Evolutionary conservation across 1,140 invertebrate species (phyloP), one percentile per base, ranked within the genome.

Genomic region (Tetragnatha versicolor): DNA sequence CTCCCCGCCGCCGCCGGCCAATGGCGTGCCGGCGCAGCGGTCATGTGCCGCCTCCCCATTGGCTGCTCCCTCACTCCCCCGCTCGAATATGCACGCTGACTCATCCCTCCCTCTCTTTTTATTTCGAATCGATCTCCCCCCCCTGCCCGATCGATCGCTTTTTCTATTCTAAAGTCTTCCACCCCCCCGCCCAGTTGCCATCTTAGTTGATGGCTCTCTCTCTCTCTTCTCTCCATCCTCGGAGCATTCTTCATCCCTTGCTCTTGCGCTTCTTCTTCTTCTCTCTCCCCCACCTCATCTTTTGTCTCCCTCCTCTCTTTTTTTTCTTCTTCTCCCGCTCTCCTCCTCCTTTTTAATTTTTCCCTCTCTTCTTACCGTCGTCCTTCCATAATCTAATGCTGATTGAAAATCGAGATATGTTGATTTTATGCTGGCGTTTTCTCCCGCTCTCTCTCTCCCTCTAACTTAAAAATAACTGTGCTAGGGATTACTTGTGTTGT

Each of bases 91-190:
- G 42, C 58, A 65, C 58, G 29, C 73, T 76, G 73, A 76, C 31
- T 76, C 60, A 65, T 55, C 73, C 73, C 73, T 31, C 60, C 22
- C 29, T 12, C 60, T 51, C 33, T 76, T 76, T 76, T 76, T 65
- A 51, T 76, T 76, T 65, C 42, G 60, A 76, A 65, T 65, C 60
- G 60, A 72, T 65, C 29, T 20, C 27, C 33, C 29, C 45, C n/a
- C n/a, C n/a, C n/a, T n/a, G n/a, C n/a, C n/a, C n/a, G n/a, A 76
- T 76, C 73, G 73, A 76, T 76, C 73, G 73, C 73, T 76, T 76
- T 76, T 76, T 76, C 73, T 76, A 76, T 76, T 76, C 73, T 76
- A 76, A 76, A 76, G 60, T 76, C 73, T 31, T 45, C 33, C 25
- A 31, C 35, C 39, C 29, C 33, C 17, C 22, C 69, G 27, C 68